These are phyloP conservation scores for Rhingia rostrata DNA, from an alignment of 2,888 invertebrate species.

Conservation along the genomic window DNA sequence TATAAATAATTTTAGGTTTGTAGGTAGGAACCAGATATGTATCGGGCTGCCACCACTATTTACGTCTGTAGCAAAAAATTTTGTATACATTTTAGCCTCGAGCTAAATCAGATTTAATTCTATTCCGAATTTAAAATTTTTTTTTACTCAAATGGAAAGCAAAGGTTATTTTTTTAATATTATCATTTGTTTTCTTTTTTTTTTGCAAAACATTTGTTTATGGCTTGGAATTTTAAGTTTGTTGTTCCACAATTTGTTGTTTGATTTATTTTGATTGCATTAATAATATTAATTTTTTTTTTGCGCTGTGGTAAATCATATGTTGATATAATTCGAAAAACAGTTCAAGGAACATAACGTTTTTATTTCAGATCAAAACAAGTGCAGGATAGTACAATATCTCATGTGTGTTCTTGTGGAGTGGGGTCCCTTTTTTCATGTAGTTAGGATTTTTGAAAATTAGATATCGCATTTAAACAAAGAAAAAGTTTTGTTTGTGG, in stretches of 20 bases:
- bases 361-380: too few species aligned
- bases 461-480: too few species aligned
- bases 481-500: too few species aligned
- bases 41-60: conserved; percentile 38
- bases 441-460: too few species aligned
- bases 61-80: conserved; percentile 56
- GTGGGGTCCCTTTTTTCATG: too few species aligned
- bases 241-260: conserved; percentile 42
- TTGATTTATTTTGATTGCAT: conserved; percentile 49
- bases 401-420: too few species aligned
- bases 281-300: conserved; percentile 2
- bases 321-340: not conserved
- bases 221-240: conserved; percentile 27
- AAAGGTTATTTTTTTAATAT: conserved; percentile 66
- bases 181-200: conserved; percentile 58
- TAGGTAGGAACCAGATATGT: not conserved
- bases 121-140: conserved; percentile 67
- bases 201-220: conserved; percentile 33
- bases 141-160: conserved; percentile 46
- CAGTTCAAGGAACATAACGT: too few species aligned
- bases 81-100: conserved; percentile 42
- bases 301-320: not conserved
- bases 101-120: conserved; percentile 68
- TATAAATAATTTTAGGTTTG: conserved; percentile 65
- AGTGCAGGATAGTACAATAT: too few species aligned